Base-by-base conservation (phyloP, 2,797 vertebrate genomes). In the Sebastes taczanowskii region DNA sequence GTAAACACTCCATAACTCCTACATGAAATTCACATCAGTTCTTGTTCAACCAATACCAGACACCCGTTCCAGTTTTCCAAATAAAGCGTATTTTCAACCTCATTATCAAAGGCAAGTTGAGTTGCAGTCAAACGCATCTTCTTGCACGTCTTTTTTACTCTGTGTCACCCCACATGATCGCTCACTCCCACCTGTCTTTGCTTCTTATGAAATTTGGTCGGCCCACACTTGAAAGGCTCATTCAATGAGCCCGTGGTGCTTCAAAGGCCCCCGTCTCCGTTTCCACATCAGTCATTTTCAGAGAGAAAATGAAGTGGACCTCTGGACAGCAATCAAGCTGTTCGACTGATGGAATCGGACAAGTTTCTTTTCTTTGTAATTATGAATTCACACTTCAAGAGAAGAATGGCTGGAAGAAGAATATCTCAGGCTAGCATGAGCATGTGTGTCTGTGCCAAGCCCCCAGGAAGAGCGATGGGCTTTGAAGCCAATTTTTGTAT, bases 221-320 rank as follows among this genome's bases (percentile, higher is more conserved):
- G 38, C 49, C 81, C 73, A 61, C 58, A 83, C 86, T 88, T 91
- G 76, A 90, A 89, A 92, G 74, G 63, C 25, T 67, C 20, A 23
- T 78, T 86, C 71, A 32, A 6, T 32, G 56, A 82, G 70, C 18
- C 73, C 8, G 70, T 52, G 78, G 75, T 5, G 35, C 77, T 82
- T 87, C 74, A 87, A 82, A 88, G 82, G 64, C 71, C 75, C 77
- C 77, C 69, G 52, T 78, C 74, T 83, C 74, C 62, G 42, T 75
- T 76, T 71, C 16, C 46, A 71, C 69, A 80, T 84, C 65, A 71
- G 74, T 76, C 77, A 66, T 71, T 79, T 81, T 81, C 68, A 71
- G 64, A 77, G 20, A 64, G 64, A 83, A 42, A 86, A 88, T 74
- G 63, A 86, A 85, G 65, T 81, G 83, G 77, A 80, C 81, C 53